These are phyloP conservation scores for Anabacerthia variegaticeps DNA, from an alignment of 2,797 vertebrate genomes.

Conservation along the genomic window DNA sequence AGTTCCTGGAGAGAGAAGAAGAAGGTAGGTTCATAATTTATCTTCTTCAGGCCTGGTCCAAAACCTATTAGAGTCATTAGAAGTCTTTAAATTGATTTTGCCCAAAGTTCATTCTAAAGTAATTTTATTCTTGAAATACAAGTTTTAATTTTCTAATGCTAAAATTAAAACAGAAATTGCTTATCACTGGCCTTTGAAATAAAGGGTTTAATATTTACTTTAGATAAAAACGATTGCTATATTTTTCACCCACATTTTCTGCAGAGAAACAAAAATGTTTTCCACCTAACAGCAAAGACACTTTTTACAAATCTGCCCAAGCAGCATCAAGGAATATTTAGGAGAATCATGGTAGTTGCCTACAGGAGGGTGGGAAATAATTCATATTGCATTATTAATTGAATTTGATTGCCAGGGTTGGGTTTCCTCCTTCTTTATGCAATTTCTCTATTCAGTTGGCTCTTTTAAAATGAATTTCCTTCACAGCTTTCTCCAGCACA, in stretches of 20 bases:
- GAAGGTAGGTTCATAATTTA: constrained; percentile 23
- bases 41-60: background rate
- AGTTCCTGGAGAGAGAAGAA: constrained; percentile 22
- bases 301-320: background rate
- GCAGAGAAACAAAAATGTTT: background rate
- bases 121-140: constrained; percentile 16
- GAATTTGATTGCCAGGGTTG: background rate
- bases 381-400: background rate
- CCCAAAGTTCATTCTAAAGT: constrained; percentile 8
- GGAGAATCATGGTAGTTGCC: background rate
- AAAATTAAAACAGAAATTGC: constrained; percentile 27
- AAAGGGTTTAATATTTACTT: background rate
- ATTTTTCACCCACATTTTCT: background rate
- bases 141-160: constrained; percentile 36
- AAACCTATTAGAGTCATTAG: constrained; percentile 23
- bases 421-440: background rate
- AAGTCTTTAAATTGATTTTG: constrained; percentile 36
- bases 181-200: background rate
- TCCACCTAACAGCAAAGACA: background rate
- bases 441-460: background rate
- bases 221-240: background rate
- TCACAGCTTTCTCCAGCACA: background rate
- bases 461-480: background rate
- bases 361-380: background rate
- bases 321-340: background rate